Base-by-base conservation (phyloP, 2,113 vertebrate species). In the Plectropomus leopardus region DNA sequence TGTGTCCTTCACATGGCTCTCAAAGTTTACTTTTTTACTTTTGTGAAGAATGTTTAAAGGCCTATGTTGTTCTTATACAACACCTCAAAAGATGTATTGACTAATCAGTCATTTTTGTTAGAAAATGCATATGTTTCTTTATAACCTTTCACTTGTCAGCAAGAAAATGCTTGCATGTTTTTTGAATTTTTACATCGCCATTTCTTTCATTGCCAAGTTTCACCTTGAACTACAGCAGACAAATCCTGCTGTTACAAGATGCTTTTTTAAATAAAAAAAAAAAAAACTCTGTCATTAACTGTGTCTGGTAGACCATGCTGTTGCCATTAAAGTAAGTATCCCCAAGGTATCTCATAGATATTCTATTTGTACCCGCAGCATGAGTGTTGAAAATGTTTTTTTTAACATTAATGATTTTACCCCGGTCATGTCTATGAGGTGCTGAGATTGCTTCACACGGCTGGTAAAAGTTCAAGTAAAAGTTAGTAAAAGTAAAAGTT, bases 1-100 rank as follows among this genome's bases (percentile, higher is more conserved):
- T 61, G 9, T 23, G 40, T 78, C 72, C 61, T 86, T 73, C 28
- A 60, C 16, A 19, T 69, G 26, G 24, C 45, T 42, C 26, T 15
- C 24, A 83, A 71, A 75, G 51, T 71, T 65, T 40, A 34, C 26
- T 75, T 71, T 36, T 84, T 55, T 40, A 65, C 9, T 17, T 76
- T 67, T 42, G 9, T 47, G 26, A 65, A 9, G 9, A 63, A 8
- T 61, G 7, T 32, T 71, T 11, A 69, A 76, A 81, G 40, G 42
- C 6, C 13, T 28, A 10, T 66, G 7, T 58, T 14, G 44, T 24
- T 74, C 50, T 30, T 51, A 34, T 7, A 40, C 48, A 28, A 45
- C 23, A 28, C 26, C 5, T 24, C 48, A 21, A 19, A 36, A 83
- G 51, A 51, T 14, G 3, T 2, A 5, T 60, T 48, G 13, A 59